phyloP scores from a whole-genome alignment of 2,888 invertebrate species.

The Ecdyonurus torrentis region DNA sequence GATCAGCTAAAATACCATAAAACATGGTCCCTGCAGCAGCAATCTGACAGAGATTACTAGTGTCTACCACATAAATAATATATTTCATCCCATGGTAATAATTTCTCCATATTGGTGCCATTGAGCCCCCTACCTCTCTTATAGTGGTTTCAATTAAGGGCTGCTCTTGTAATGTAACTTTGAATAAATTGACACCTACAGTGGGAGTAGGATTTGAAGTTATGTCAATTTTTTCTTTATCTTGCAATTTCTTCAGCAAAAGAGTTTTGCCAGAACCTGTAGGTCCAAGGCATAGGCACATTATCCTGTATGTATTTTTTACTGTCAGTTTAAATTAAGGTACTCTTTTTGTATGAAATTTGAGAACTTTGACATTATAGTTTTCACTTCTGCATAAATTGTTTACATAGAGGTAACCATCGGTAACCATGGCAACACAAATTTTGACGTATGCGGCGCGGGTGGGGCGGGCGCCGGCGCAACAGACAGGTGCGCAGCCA shows the following conservation, averaged over 20 bases:
- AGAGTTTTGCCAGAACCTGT: slow-evolving; percentile 67
- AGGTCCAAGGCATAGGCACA: slow-evolving; percentile 58
- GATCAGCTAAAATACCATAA: slow-evolving; percentile 59
- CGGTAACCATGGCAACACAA: neutral
- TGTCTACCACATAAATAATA: slow-evolving; percentile 65
- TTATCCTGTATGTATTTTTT: slow-evolving; percentile 14
- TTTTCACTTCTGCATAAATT: neutral
- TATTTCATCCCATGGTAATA: slow-evolving; percentile 42
- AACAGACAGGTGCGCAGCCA: neutral
- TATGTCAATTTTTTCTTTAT: slow-evolving; percentile 48
- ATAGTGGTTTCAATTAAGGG: slow-evolving; percentile 39
- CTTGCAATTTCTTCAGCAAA: slow-evolving; percentile 53
- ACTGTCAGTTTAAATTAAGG: too few species aligned
- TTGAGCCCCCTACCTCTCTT: slow-evolving; percentile 62
- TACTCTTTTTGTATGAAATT: too few species aligned
- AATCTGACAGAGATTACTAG: slow-evolving; percentile 71
- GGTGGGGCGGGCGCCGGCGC: neutral
- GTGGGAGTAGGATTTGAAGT: slow-evolving; percentile 67
- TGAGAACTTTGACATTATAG: too few species aligned
- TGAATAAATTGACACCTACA: slow-evolving; percentile 59
- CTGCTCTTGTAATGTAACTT: slow-evolving; percentile 33
- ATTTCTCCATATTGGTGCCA: slow-evolving; percentile 67
- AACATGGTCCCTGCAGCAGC: slow-evolving; percentile 67
- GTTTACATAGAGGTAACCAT: too few species aligned
- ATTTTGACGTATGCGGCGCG: neutral